Evolutionary conservation across 1,140 invertebrate genomes (phyloP).

Genomic region (Eubasilissa regina): DNA sequence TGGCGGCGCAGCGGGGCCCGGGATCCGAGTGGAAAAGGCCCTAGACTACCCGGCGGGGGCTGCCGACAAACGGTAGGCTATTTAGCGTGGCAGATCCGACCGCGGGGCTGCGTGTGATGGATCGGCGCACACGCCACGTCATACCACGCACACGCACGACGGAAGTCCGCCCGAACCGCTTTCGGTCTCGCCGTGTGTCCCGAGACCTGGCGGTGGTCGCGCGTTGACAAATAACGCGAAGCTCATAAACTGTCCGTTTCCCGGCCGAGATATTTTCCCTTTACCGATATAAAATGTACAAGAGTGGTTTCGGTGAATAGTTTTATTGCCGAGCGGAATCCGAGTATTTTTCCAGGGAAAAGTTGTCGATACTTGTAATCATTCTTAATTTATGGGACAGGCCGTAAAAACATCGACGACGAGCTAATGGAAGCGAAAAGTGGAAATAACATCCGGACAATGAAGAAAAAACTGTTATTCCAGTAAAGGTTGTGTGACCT

Average conservation of each 20-base stretch:
- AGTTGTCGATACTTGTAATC: constrained; percentile 38
- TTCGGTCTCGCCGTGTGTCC: too few relatives aligned
- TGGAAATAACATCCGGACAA: constrained; percentile 38
- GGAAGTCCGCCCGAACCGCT: not conserved
- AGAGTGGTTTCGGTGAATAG: constrained; percentile 42
- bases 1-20: not conserved
- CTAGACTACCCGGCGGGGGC: not conserved
- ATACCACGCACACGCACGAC: not conserved
- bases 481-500: constrained; percentile 26
- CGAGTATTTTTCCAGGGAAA: constrained; percentile 23
- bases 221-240: constrained; percentile 43
- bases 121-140: constrained; percentile 35
- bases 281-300: constrained; percentile 40
- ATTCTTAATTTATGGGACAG: constrained; percentile 43
- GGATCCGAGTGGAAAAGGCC: not conserved
- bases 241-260: constrained; percentile 38
- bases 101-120: constrained; percentile 42
- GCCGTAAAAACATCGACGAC: constrained; percentile 36
- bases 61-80: constrained; percentile 48
- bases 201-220: constrained; percentile 37
- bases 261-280: constrained; percentile 9
- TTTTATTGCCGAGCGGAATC: constrained; percentile 34
- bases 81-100: constrained; percentile 50
- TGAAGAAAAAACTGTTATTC: constrained; percentile 2
- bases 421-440: constrained; percentile 41